A percentile compares a stretch with the other conserved stretches of the same genome.
Evolutionary conservation across 2,888 invertebrate species (phyloP).

Genomic region (Lasioglossum vierecki): DNA sequence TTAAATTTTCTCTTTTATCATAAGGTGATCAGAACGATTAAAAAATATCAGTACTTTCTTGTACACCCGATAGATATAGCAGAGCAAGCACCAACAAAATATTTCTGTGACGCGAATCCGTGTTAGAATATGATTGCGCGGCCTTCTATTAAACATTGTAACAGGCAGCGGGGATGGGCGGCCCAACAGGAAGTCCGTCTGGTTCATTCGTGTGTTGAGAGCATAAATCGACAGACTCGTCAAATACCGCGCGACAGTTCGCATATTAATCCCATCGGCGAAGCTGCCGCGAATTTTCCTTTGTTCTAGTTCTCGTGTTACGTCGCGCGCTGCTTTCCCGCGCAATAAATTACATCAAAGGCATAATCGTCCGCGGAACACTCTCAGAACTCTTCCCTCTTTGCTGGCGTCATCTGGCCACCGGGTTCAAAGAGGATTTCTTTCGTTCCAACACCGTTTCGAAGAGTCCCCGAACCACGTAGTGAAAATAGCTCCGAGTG

Average conservation of each 20-base stretch:
- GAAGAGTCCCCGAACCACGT: too few species aligned
- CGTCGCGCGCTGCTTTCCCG: background rate
- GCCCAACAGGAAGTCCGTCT: background rate
- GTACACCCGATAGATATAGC: background rate
- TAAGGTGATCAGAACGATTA: background rate
- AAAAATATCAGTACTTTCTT: too few species aligned
- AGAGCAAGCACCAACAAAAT: background rate
- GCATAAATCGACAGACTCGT: background rate
- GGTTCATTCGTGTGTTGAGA: background rate
- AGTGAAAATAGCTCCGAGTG: background rate
- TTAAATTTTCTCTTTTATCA: too few species aligned
- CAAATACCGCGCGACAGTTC: background rate
- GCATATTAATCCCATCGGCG: background rate
- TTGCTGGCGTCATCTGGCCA: background rate
- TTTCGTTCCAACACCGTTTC: background rate
- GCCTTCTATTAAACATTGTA: background rate
- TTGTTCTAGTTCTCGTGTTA: background rate
- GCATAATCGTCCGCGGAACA: constrained; percentile 8
- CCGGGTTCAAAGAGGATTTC: background rate
- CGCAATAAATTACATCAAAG: constrained; percentile 1
- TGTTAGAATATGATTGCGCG: background rate
- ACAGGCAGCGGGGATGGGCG: background rate
- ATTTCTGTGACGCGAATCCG: background rate
- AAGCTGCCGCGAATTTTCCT: background rate
- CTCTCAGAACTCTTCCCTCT: background rate